Base-by-base conservation (phyloP, 2,113 vertebrate species). In the Anhinga anhinga region DNA sequence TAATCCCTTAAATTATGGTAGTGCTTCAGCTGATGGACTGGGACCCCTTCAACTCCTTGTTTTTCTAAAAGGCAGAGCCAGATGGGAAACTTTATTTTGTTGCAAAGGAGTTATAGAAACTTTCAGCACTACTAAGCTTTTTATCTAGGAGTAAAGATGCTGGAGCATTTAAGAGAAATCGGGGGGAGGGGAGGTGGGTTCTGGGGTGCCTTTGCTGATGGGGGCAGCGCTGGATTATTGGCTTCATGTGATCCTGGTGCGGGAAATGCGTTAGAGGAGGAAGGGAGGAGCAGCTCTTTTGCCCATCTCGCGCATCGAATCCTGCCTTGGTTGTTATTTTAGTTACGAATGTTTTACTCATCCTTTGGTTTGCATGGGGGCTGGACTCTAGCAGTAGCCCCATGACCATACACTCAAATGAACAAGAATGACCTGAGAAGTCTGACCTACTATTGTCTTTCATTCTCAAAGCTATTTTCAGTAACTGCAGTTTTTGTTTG, bases 181-280 rank as follows among this genome's bases (percentile, higher is more conserved):
- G 3, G 4, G 6, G 3, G 5, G 2, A 2, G 2, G 2, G 13
- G 4, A 30, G 10, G 11, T 38, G 38, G 3, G 5, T 76, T 92
- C 58, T 77, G 34, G 13, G 21, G 7, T 77, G 34, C 25, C 55
- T 87, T 81, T 91, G 47, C 20, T 86, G 16, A 11, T 47, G 40
- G 25, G 12, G 14, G 21, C 3, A 7, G 9, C 1, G 2, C 27
- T 77, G n/a, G n/a, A 6, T 56, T 44, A 7, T 14, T 81, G 49
- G 11, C 15, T 86, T 94, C 9, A 1, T n/a, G 26, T 10, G 6
- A 34, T 32, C 58, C 32, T 73, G 44, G 40, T 8, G 3, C 0
- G 14, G 26, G 15, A 78, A 89, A 44, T 8, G 8, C 77, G 38
- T 32, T 27, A 11, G 63, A 82, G 32, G 10, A 76, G 16, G 30